A percentile compares a stretch with the other conserved stretches of the same genome.
Evolutionary conservation across 2,888 invertebrate genomes (phyloP).

Genomic region (Drosophila vallismaia): DNA sequence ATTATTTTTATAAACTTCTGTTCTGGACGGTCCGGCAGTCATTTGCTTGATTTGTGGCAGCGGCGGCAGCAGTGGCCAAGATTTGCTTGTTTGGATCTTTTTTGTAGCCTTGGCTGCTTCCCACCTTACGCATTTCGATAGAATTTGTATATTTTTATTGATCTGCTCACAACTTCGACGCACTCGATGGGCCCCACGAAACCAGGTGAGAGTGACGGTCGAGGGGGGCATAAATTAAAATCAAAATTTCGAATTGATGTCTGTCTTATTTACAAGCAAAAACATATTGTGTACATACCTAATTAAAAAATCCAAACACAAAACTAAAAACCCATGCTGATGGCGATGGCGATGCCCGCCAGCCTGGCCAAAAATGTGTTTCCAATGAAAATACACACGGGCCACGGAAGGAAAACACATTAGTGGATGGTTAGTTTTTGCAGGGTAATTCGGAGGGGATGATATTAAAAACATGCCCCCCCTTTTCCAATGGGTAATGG

Average conservation of each 20-base stretch:
- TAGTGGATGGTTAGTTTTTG: conserved; percentile 31
- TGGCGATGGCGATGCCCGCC: not conserved
- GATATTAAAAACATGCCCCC: conserved; percentile 31
- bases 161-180: conserved; percentile 14
- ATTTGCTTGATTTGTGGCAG: conserved; percentile 71
- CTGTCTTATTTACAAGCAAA: conserved; percentile 59
- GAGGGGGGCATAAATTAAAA: conserved; percentile 56
- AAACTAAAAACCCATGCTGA: conserved; percentile 7
- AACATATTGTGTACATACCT: conserved; percentile 40
- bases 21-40: conserved; percentile 58
- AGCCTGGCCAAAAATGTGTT: conserved; percentile 21
- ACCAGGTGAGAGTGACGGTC: conserved; percentile 3
- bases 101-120: conserved; percentile 34
- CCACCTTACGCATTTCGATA: conserved; percentile 11
- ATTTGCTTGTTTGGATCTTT: not conserved
- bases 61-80: conserved; percentile 14
- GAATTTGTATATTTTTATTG: conserved; percentile 30
- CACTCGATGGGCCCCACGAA: not conserved
- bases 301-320: conserved; percentile 58
- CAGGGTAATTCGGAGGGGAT: conserved; percentile 26
- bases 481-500: conserved; percentile 14
- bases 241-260: conserved; percentile 64
- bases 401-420: conserved; percentile 40
- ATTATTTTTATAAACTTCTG: conserved; percentile 76
- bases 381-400: conserved; percentile 31